phyloP scores from a whole-genome alignment of 2,888 invertebrate species.

The Cylloceria caligata region DNA sequence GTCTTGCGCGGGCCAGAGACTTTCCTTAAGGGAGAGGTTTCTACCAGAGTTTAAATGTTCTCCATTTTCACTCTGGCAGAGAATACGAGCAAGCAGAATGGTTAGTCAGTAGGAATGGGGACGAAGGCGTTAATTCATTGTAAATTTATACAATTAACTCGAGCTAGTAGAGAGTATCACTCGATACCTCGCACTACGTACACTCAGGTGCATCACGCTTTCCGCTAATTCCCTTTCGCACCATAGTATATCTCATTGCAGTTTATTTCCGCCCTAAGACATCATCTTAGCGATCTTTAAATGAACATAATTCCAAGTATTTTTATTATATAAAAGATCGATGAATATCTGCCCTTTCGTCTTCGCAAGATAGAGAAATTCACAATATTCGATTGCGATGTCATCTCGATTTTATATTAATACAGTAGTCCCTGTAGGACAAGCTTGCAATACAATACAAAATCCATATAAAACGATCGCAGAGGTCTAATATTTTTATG shows the following conservation, averaged over 20 bases:
- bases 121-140: slow-evolving; percentile 77
- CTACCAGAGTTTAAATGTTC: slow-evolving; percentile 57
- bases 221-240: slow-evolving; percentile 23
- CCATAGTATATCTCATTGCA: not conserved
- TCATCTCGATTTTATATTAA: no score
- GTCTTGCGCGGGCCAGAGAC: slow-evolving; percentile 28
- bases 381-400: no score
- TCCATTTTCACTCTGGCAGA: slow-evolving; percentile 9
- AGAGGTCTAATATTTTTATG: slow-evolving; percentile 37
- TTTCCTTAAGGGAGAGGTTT: slow-evolving; percentile 38
- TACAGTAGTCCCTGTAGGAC: not conserved
- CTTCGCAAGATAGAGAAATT: no score
- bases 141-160: slow-evolving; percentile 82
- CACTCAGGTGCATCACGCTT: slow-evolving; percentile 29
- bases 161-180: slow-evolving; percentile 42
- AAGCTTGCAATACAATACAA: slow-evolving; percentile 4
- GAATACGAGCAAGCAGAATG: slow-evolving; percentile 34
- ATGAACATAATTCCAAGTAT: not conserved
- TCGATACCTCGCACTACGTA: slow-evolving; percentile 51
- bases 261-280: not conserved
- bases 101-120: slow-evolving; percentile 28
- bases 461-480: slow-evolving; percentile 3
- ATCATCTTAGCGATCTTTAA: not conserved
- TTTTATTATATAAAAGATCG: not conserved
- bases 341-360: not conserved